Percentiles rank a stretch among this genome's conserved stretches.
Evolutionary conservation across 2,797 vertebrate genomes (phyloP).

Genomic region (Hypotaenidia philippensis): DNA sequence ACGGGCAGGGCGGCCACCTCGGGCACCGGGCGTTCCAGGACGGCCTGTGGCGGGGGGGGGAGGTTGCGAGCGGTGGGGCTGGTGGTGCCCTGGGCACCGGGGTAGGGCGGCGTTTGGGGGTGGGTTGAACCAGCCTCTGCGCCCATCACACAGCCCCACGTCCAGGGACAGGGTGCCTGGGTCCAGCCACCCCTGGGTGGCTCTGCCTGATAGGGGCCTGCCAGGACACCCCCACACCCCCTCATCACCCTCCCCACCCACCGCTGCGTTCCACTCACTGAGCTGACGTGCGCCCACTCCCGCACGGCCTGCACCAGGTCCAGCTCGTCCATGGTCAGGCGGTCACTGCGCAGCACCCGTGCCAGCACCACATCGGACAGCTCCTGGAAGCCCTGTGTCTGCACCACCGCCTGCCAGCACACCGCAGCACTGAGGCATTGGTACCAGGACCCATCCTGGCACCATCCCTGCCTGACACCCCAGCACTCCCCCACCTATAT

Average conservation of each 20-base stretch:
- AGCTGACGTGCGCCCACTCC: constrained; percentile 82
- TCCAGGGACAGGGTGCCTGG: neutral
- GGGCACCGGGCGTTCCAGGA: constrained; percentile 73
- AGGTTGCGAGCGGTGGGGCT: too few species aligned
- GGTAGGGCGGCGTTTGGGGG: too few species aligned
- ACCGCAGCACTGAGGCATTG: rapidly evolving
- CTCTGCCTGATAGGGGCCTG: neutral
- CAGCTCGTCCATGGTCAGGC: constrained; percentile 71
- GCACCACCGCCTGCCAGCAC: constrained; percentile 74
- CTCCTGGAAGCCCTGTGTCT: constrained; percentile 79
- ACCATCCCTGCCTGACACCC: neutral
- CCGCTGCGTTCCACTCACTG: constrained; percentile 55
- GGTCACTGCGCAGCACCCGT: constrained; percentile 75
- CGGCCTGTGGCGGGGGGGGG: constrained; percentile 59
- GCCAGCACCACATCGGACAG: constrained; percentile 76
- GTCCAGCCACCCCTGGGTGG: neutral
- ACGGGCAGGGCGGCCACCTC: constrained; percentile 77
- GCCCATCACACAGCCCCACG: neutral
- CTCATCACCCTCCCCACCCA: rapidly evolving
- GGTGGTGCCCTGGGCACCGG: neutral
- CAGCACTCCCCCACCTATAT: neutral
- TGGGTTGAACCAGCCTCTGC: neutral
- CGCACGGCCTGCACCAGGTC: constrained; percentile 78
- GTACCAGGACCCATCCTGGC: too few species aligned
- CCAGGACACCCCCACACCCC: too few species aligned